A percentile compares a stretch with the other conserved stretches of the same genome.
Conservation (phyloP, 2,888 invertebrate species). For the Harpagoxenus sublaevis region DNA sequence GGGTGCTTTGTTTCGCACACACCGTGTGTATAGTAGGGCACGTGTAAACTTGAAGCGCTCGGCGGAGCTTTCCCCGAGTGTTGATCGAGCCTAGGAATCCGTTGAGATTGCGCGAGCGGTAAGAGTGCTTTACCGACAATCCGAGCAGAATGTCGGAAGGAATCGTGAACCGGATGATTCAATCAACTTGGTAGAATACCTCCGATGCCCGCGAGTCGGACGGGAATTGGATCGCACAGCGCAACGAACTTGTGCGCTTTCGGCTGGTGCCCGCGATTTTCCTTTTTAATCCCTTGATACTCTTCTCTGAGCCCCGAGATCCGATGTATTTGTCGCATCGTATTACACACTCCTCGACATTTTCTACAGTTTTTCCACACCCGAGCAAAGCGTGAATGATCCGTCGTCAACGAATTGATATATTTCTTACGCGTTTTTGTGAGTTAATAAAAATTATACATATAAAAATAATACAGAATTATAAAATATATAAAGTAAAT, state of each 20-base stretch:
- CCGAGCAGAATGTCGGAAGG: constrained; percentile 61
- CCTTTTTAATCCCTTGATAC: constrained; percentile 46
- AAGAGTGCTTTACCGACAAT: constrained; percentile 62
- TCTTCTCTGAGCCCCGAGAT: constrained; percentile 10
- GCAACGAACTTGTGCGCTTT: constrained; percentile 51
- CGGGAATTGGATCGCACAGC: constrained; percentile 43
- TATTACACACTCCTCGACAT: background rate
- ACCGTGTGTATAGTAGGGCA: constrained; percentile 21
- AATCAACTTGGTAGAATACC: constrained; percentile 57
- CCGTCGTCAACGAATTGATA: background rate
- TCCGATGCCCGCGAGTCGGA: constrained; percentile 45
- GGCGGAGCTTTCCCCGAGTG: constrained; percentile 56
- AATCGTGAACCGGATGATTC: constrained; percentile 62
- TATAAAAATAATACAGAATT: background rate
- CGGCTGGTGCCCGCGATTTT: constrained; percentile 36
- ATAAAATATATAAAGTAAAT: background rate
- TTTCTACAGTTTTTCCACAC: background rate
- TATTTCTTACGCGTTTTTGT: background rate
- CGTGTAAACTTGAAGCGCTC: constrained; percentile 41
- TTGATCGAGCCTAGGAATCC: constrained; percentile 67
- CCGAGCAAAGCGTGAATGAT: background rate
- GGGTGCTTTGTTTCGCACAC: constrained; percentile 33
- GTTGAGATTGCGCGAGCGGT: constrained; percentile 57
- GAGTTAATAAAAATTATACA: background rate
- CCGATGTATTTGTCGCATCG: constrained; percentile 34